phyloP scores from a whole-genome alignment of 2,113 vertebrate species.

The Polypterus senegalus region DNA sequence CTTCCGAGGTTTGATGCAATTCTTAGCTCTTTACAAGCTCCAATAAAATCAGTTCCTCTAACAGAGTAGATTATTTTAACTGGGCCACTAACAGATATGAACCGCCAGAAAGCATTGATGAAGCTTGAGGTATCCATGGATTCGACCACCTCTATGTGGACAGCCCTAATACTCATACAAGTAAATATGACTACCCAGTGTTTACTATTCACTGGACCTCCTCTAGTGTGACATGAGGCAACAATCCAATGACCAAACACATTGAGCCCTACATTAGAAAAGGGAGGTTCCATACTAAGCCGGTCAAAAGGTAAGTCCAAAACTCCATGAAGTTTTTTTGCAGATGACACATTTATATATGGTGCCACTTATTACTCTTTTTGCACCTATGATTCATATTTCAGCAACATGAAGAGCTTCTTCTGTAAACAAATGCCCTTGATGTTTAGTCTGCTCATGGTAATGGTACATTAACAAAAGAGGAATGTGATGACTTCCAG shows the following conservation, averaged over 20 bases:
- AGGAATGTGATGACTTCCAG: not conserved
- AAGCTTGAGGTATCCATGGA: not conserved
- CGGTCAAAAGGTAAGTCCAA: constrained; percentile 4
- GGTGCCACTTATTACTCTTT: not conserved
- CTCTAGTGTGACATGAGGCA: not conserved
- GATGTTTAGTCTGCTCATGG: not conserved
- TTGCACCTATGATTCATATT: not conserved
- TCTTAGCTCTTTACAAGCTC: constrained; percentile 1
- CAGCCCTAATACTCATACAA: not conserved
- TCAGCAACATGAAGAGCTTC: not conserved
- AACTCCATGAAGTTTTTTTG: not conserved
- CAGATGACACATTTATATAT: constrained; percentile 2
- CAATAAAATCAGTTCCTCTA: not conserved
- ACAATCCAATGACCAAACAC: constrained; percentile 11
- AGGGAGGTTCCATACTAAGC: constrained; percentile 16
- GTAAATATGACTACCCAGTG: not conserved
- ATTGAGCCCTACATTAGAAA: constrained; percentile 9
- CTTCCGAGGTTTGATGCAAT: not conserved
- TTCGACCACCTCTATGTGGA: not conserved
- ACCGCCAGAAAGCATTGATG: not conserved
- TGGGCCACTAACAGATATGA: not conserved
- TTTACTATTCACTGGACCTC: not conserved
- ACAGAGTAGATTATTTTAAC: not conserved
- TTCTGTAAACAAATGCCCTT: not conserved
- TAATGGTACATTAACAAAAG: not conserved